Evolutionary conservation across 2,888 invertebrate genomes (phyloP), one percentile per base, ranked within the genome.

Genomic region (Scotopteryx bipunctaria): DNA sequence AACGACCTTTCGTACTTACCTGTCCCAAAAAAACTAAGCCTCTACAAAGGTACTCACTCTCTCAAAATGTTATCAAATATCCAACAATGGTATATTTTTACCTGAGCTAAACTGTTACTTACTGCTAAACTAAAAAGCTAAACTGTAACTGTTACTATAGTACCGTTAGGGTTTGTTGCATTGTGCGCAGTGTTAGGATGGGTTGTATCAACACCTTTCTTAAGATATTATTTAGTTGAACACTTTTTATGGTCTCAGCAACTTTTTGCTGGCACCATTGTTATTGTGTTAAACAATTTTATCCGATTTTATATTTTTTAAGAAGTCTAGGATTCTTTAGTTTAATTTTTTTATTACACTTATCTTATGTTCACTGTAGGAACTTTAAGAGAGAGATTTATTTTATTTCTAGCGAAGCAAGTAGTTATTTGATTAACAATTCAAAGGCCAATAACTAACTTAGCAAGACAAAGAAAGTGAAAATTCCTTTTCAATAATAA

Each of bases 41-140:
- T 32, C 5, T 14, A n/a, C 11, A 31, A 8, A 40, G 17, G 41
- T 32, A 11, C 14, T 36, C 6, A 6, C 9, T 14, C 9, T 13
- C 11, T 23, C 2, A 27, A 9, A 38, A 27, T 38, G 13, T 29
- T 32, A 15, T 25, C n/a, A 19, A 19, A 33, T 35, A 40, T 16
- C 15, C 9, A 31, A 16, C 13, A 35, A 29, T 32, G 15, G 15
- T 36, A 19, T 16, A 13, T 36, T 53, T 41, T 44, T 48, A 44
- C 38, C 44, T 36, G 47, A 37, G 15, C 21, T 23, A 13, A 35
- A 48, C 53, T 48, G 48, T 48, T 44, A 44, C 5, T 9, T n/a
- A n/a, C n/a, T n/a, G n/a, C n/a, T n/a, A n/a, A n/a, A n/a, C n/a
- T n/a, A n/a, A n/a, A n/a, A n/a, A n/a, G n/a, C n/a, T n/a, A n/a